Evolutionary conservation across 2,797 vertebrate species (phyloP).

Genomic region (Benthosema pterotum): DNA sequence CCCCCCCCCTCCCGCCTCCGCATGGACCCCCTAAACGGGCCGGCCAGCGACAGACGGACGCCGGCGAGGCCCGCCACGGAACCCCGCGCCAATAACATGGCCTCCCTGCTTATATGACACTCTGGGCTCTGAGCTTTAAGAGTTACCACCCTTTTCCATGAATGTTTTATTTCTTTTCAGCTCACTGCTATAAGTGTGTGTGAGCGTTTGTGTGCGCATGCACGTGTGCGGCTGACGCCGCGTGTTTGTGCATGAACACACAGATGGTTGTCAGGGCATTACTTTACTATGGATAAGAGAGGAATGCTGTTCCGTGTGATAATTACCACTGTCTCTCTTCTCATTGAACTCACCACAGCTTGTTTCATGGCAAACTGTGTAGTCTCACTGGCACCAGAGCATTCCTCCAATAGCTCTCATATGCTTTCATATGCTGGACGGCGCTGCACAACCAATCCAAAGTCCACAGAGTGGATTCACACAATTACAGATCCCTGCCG

Average conservation of each 20-base stretch:
- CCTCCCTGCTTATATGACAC: conserved; percentile 47
- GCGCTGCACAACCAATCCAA: conserved; percentile 56
- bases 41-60: conserved; percentile 75
- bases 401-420: conserved; percentile 68
- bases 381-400: conserved; percentile 73
- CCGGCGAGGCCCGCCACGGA: conserved; percentile 64
- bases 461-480: conserved; percentile 66
- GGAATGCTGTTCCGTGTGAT: conserved; percentile 54
- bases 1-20: conserved; percentile 64
- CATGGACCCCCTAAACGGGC: conserved; percentile 67
- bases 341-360: conserved; percentile 67
- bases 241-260: background rate
- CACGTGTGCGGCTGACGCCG: background rate
- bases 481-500: conserved; percentile 77
- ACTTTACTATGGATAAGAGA: conserved; percentile 48
- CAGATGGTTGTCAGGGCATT: conserved; percentile 24
- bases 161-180: conserved; percentile 12
- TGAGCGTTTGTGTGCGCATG: background rate
- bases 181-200: conserved; percentile 4
- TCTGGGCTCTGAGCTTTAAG: conserved; percentile 34
- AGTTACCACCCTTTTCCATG: conserved; percentile 49
- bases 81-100: conserved; percentile 55
- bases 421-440: conserved; percentile 55
- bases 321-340: conserved; percentile 50
- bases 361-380: conserved; percentile 55